Percentiles rank a stretch among this genome's conserved stretches.
phyloP scores from a whole-genome alignment of 2,113 vertebrate species.

The Phoenicopterus ruber region DNA sequence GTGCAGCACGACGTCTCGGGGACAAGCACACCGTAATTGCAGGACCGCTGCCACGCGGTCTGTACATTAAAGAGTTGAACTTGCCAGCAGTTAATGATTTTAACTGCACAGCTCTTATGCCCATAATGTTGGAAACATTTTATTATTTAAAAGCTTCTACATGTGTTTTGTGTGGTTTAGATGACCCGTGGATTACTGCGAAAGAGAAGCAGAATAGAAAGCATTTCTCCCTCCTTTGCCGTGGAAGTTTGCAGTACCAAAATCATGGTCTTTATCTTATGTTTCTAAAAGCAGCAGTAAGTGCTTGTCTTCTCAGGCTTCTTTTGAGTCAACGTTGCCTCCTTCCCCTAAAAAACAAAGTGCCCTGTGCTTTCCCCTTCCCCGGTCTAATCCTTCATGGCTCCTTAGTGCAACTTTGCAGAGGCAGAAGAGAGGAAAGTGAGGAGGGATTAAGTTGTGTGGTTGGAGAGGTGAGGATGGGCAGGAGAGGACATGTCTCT shows the following conservation, averaged over 20 bases:
- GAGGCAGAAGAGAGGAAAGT: neutral
- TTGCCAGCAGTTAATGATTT: neutral
- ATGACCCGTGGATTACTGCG: neutral
- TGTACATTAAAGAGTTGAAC: neutral
- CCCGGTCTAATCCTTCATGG: neutral
- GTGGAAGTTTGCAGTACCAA: neutral
- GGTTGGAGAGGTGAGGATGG: neutral
- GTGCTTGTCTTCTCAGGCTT: neutral
- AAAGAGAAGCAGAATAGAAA: neutral
- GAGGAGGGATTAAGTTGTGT: too few species aligned
- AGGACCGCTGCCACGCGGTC: neutral
- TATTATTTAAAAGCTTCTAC: neutral
- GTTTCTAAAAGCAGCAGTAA: neutral
- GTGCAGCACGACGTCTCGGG: rapidly evolving
- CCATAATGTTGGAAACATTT: neutral
- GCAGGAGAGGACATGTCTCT: neutral
- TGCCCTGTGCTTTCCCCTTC: neutral
- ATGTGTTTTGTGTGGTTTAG: neutral
- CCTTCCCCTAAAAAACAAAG: neutral
- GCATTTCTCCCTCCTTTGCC: neutral
- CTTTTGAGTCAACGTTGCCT: neutral
- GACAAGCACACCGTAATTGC: neutral
- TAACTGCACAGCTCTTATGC: neutral
- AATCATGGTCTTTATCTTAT: neutral
- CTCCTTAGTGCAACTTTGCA: neutral